A percentile compares a stretch with the other conserved stretches of the same genome.
These are phyloP conservation scores for Ruditapes philippinarum DNA, from an alignment of 1,140 invertebrate species.

Conservation along the genomic window DNA sequence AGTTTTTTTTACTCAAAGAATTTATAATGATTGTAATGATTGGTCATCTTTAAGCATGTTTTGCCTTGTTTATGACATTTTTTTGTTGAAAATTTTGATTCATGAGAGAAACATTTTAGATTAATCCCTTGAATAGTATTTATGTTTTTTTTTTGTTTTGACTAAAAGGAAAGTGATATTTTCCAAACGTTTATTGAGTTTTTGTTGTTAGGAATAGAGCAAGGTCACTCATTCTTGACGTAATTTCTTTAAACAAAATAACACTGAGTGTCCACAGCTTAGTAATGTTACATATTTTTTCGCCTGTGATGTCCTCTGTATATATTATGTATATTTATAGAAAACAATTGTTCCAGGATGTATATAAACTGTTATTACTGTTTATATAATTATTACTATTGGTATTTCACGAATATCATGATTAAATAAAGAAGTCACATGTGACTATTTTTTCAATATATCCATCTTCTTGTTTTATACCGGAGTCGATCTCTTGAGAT, in stretches of 20 bases:
- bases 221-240: not conserved
- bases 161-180: slow-evolving; percentile 21
- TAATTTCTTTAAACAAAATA: not conserved
- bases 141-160: not conserved
- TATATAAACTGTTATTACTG: slow-evolving; percentile 58
- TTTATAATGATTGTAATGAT: too few relatives aligned
- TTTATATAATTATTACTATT: slow-evolving; percentile 60
- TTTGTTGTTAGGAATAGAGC: slow-evolving; percentile 42
- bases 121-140: too few relatives aligned
- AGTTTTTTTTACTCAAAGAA: too few relatives aligned
- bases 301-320: slow-evolving; percentile 67
- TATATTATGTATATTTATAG: slow-evolving; percentile 67
- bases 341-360: slow-evolving; percentile 52
- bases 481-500: too few relatives aligned
- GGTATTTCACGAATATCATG: slow-evolving; percentile 66
- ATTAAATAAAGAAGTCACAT: slow-evolving; percentile 68
- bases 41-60: not conserved
- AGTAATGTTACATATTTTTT: slow-evolving; percentile 30
- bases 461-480: slow-evolving; percentile 4
- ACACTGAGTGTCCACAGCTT: slow-evolving; percentile 38
- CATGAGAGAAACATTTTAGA: too few relatives aligned
- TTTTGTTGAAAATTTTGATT: not conserved
- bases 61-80: not conserved
- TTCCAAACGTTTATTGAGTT: slow-evolving; percentile 1
- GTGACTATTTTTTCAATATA: slow-evolving; percentile 70